These are phyloP conservation scores for Tipula helvola DNA, from an alignment of 2,888 invertebrate species.

Conservation along the genomic window DNA sequence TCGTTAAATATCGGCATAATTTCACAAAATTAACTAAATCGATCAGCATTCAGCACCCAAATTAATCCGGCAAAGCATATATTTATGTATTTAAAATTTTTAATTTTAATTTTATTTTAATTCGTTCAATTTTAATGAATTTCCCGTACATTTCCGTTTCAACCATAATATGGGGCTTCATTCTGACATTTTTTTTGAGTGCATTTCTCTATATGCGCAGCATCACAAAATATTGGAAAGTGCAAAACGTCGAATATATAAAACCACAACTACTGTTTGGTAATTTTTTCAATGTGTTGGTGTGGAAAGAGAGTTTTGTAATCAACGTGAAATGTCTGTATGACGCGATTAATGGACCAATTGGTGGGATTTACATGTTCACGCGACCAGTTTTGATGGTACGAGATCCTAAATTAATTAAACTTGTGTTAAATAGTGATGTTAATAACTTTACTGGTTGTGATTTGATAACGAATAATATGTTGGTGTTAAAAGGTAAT, in stretches of 20 bases:
- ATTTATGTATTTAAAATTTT: too few relatives aligned
- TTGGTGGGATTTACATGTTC: neutral
- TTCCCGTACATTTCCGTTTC: neutral
- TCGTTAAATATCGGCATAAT: too few relatives aligned
- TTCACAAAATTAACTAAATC: too few relatives aligned
- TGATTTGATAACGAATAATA: neutral
- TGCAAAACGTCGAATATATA: neutral
- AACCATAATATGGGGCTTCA: neutral
- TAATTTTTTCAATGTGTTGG: neutral
- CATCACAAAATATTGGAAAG: neutral
- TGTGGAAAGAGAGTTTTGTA: neutral
- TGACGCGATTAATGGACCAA: neutral
- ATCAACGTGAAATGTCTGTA: neutral
- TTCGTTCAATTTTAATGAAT: neutral
- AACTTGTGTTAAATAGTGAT: neutral
- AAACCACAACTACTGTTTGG: neutral
- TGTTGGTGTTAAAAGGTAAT: neutral
- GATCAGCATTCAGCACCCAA: too few relatives aligned
- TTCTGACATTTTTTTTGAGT: neutral
- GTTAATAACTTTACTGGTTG: neutral
- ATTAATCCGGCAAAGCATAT: too few relatives aligned
- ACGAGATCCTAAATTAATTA: neutral
- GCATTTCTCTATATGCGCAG: neutral
- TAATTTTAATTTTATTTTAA: too few relatives aligned
- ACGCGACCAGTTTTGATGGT: neutral